These are phyloP conservation scores for Drosophila niveifrons DNA, from an alignment of 2,888 invertebrate species.

Conservation along the genomic window DNA sequence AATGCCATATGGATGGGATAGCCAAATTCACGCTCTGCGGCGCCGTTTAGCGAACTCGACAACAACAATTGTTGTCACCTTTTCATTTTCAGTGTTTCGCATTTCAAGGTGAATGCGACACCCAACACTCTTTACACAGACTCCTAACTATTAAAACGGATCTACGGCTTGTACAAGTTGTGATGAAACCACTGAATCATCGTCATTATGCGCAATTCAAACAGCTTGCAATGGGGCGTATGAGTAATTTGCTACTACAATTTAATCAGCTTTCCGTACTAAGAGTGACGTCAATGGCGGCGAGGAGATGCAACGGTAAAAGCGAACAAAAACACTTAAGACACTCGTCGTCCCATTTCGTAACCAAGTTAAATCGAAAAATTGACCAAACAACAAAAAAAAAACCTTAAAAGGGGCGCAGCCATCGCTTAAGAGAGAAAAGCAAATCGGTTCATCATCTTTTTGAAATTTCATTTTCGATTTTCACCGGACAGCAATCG, in stretches of 20 bases:
- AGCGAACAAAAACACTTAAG: slow-evolving; percentile 45
- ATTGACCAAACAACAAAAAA: neutral
- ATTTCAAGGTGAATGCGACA: slow-evolving; percentile 74
- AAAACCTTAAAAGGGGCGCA: slow-evolving; percentile 47
- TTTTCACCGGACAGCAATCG: slow-evolving; percentile 65
- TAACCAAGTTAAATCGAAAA: slow-evolving; percentile 50
- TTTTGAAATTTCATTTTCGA: slow-evolving; percentile 64
- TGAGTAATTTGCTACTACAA: slow-evolving; percentile 64
- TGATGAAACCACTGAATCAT: slow-evolving; percentile 68
- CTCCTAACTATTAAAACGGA: slow-evolving; percentile 61
- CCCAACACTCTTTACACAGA: neutral
- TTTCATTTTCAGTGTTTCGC: slow-evolving; percentile 37
- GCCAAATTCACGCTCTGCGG: slow-evolving; percentile 42
- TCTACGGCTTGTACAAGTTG: slow-evolving; percentile 45
- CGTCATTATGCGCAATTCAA: slow-evolving; percentile 46
- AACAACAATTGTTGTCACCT: slow-evolving; percentile 41
- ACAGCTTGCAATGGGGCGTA: slow-evolving; percentile 54
- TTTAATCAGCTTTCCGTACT: slow-evolving; percentile 57
- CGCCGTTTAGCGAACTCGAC: slow-evolving; percentile 26
- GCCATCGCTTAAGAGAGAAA: slow-evolving; percentile 54
- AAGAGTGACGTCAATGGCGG: slow-evolving; percentile 65
- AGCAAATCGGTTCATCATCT: slow-evolving; percentile 46
- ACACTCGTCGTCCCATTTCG: slow-evolving; percentile 52
- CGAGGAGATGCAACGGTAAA: slow-evolving; percentile 61
- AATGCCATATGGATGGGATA: slow-evolving; percentile 27